Evolutionary conservation across 2,113 vertebrate genomes (phyloP), one percentile per base, ranked within the genome.

Genomic region (Pollachius pollachius): DNA sequence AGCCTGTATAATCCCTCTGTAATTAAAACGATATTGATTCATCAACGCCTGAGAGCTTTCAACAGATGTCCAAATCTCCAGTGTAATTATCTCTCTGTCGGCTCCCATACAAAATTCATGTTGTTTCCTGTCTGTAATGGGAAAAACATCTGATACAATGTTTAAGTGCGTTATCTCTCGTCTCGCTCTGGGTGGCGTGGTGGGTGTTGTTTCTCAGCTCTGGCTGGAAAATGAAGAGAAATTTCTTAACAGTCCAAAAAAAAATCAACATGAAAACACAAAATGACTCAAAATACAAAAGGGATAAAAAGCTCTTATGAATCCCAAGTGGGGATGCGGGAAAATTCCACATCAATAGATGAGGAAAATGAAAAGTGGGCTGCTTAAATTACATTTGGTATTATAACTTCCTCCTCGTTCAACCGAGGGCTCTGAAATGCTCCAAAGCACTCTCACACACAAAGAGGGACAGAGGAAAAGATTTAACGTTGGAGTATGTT

Each of bases 111-210:
- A 18, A 3, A 25, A 27, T 67, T 73, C 56, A 63, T 12, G 27
- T 70, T 70, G 68, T 69, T 67, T 58, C 75, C 15, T 64, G 15
- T 16, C 15, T 3, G 41, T 78, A 80, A 86, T 87, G 76, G 75
- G 87, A 82, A 70, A 64, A 73, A 86, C 81, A 86, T 73, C 84
- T 82, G 79, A 67, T 73, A 34, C 62, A 52, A 6, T 48, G 19
- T 52, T 34, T 73, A 69, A 5, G 9, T 7, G 17, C 54, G 61
- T 41, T 68, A 9, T 34, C 23, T 71, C 57, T 15, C 62, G 52
- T 71, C 54, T 57, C 21, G 54, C 15, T 57, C 0, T 57, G 5
- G 54, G 54, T 7, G 1, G 54, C 54, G 7, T 48, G 7, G 12
- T 48, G 6, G 30, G 30, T 30, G 30, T 30, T 30, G 30, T 1